Evolutionary conservation across 2,113 vertebrate genomes (phyloP), one percentile per base, ranked within the genome.

Genomic region (Xyliphius kryptos): DNA sequence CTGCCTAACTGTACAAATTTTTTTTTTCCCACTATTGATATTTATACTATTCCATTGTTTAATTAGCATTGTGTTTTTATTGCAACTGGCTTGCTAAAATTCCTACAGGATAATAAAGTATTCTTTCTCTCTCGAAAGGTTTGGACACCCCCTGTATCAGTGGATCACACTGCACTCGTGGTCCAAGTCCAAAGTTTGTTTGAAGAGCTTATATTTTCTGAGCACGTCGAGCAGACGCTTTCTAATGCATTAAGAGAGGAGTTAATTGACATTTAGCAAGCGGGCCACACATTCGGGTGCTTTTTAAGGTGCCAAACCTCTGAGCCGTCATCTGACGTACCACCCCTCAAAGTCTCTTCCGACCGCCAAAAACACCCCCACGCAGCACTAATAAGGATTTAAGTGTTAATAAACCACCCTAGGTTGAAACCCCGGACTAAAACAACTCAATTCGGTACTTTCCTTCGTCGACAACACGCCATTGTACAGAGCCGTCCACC

Each of bases 261-360:
- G 82, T 84, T 79, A 81, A 81, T 78, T 73, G 61, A 37, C 59
- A 63, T 76, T 83, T 70, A 81, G 72, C 67, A 54, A 76, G 76
- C 74, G 75, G 71, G 43, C 79, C 76, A 85, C 86, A 82, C 83
- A 87, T 86, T 81, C 77, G 80, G 82, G 73, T 74, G 79, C 81
- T 83, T 82, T 85, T 82, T 46, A 84, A 86, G 85, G 81, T 84
- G 87, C 81, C 81, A 83, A 86, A 46, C 83, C 84, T 80, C 75
- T 87, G 85, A 88, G 83, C 51, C 84, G 79, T 84, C 83, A 85
- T 81, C 83, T 85, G 82, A 87, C 83, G 77, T 70, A n/a, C 66
- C 44, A 68, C 66, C 68, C 49, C 66, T 74, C 46, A 55, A 67
- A 50, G 71, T 57, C 60, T 61, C 72, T 76, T 69, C 59, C 65